Conservation (phyloP, 1,140 invertebrate genomes). For the Hyles vespertilio region DNA sequence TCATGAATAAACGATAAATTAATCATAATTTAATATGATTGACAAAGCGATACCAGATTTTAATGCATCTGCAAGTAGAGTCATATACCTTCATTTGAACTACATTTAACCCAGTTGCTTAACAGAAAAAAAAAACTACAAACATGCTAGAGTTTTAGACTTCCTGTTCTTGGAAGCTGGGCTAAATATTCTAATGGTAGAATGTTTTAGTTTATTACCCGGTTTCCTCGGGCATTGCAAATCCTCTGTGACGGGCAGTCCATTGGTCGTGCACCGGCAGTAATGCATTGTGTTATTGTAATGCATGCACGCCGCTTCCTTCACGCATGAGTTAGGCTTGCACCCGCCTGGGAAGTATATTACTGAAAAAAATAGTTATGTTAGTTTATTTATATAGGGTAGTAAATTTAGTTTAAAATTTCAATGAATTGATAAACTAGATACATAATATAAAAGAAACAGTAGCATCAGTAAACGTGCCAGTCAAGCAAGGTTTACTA, state of each 20-base stretch:
- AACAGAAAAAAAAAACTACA: no score
- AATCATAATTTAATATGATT: no score
- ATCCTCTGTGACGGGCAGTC: slow-evolving; percentile 77
- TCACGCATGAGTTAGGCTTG: slow-evolving; percentile 75
- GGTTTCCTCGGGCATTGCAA: slow-evolving; percentile 79
- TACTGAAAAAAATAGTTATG: slow-evolving; percentile 36
- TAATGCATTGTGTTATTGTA: slow-evolving; percentile 73
- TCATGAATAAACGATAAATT: no score
- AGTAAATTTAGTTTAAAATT: no score
- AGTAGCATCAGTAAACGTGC: no score
- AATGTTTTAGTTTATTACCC: slow-evolving; percentile 39
- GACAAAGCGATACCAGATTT: no score
- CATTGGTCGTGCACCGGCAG: slow-evolving; percentile 82
- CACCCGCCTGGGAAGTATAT: slow-evolving; percentile 65
- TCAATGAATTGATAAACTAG: no score
- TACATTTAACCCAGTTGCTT: no score
- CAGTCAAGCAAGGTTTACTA: no score
- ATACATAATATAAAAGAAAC: no score
- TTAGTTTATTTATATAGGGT: neutral
- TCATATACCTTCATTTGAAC: no score
- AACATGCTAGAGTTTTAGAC: neutral
- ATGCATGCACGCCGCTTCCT: slow-evolving; percentile 77
- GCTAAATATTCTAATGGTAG: neutral
- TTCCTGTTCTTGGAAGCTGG: neutral
- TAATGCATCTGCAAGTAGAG: no score